These are phyloP conservation scores for Manis crassicaudata DNA, from an alignment of 2,797 vertebrate genomes.

Conservation along the genomic window DNA sequence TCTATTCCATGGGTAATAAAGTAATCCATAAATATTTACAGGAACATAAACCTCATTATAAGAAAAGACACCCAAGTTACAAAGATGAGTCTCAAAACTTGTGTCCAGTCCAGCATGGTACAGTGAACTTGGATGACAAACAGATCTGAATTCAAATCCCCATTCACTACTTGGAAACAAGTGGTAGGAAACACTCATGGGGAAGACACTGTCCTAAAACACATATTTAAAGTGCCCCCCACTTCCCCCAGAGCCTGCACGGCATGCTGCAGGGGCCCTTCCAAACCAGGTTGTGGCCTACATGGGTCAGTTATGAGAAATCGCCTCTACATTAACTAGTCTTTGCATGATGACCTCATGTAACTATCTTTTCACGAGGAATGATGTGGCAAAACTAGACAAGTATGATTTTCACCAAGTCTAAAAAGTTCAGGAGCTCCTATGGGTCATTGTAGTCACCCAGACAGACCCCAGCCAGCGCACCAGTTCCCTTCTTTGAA, in stretches of 20 bases:
- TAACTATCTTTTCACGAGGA: neutral
- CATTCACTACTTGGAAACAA: neutral
- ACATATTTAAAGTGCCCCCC: neutral
- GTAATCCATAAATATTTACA: neutral
- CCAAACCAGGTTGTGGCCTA: neutral
- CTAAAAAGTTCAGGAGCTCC: neutral
- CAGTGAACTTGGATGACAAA: neutral
- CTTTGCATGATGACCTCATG: neutral
- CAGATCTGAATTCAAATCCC: neutral
- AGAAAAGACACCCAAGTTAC: neutral
- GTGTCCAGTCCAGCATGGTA: fast-evolving
- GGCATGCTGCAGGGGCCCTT: neutral
- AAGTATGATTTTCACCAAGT: neutral
- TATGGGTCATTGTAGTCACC: neutral
- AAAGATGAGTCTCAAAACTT: neutral
- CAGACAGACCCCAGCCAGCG: neutral
- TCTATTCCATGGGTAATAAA: conserved; percentile 17
- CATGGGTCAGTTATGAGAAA: neutral
- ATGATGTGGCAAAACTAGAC: neutral
- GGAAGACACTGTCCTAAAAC: neutral
- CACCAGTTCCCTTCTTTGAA: neutral
- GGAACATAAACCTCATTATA: neutral
- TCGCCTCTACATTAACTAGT: neutral
- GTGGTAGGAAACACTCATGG: neutral
- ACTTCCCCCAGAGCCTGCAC: neutral